Evolutionary conservation across 1,140 invertebrate genomes (phyloP), one percentile per base, ranked within the genome.

Genomic region (Stenopsyche tienmushanensis): DNA sequence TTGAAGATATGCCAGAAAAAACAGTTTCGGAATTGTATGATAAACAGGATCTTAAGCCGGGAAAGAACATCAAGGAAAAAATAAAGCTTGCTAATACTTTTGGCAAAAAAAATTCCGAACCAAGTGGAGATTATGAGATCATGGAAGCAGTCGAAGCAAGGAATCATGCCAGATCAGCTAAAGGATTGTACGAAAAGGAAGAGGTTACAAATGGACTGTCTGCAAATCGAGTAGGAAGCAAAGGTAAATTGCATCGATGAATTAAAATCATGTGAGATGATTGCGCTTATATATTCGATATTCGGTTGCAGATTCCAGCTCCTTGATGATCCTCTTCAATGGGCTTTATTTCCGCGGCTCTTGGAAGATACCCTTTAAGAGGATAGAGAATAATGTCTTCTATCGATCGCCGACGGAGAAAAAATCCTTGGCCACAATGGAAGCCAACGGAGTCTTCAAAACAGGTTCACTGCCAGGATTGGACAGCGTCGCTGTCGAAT

Each of bases 321-420:
- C 78, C 0, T 65, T 80, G 59, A 85, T 86, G 84, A 77, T 86
- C 44, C 77, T 85, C 8, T 87, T 87, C 77, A 87, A 87, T 67
- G 85, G 83, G 0, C 80, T 86, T 52, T 86, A 85, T 72, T 87
- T 82, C 76, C 79, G 81, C 7, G 84, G 84, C 1, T 77, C 77
- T 0, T 84, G 82, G 82, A 77, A 77, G 58, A 76, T 76, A 44
- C 75, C 80, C 0, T 83, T 84, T 70, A 77, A 79, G 21, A 73
- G 73, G 20, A 74, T 79, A 1, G 79, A 82, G 59, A 66, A 73
- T 54, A 76, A 75, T 53, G 73, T 80, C 18, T 86, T 86, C 75
- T 84, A 85, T 67, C 80, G 80, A 71, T 83, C 82, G 10, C 77
- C 76, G 45, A 78, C 77, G 1, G 82, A 84, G 60, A 82, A 84